Percentiles rank a stretch among this genome's conserved stretches.
Conservation (phyloP, 2,888 invertebrate genomes). For the Diarsia mendica region DNA sequence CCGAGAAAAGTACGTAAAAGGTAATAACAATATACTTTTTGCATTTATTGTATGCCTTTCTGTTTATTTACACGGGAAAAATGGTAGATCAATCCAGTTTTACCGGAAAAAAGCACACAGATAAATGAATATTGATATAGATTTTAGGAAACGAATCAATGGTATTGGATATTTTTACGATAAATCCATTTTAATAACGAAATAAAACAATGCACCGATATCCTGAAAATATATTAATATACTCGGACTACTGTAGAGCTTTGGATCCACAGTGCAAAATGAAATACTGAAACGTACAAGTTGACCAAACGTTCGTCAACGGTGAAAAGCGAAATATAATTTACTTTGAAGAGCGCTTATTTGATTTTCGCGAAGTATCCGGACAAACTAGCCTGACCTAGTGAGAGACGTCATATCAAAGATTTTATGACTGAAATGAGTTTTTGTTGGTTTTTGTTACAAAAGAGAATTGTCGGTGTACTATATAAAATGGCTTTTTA, state of each 20-base stretch:
- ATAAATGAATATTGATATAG: neutral
- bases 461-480: neutral
- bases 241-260: neutral
- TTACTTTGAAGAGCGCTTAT: constrained; percentile 31
- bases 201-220: neutral
- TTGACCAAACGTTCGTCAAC: constrained; percentile 33
- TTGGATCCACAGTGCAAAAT: neutral
- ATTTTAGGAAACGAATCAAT: neutral
- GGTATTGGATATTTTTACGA: neutral
- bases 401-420: constrained; percentile 22
- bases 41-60: neutral
- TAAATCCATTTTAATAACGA: neutral
- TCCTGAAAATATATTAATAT: neutral
- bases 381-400: constrained; percentile 25
- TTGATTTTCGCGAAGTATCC: constrained; percentile 43
- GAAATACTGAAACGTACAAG: constrained; percentile 11
- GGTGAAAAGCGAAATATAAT: constrained; percentile 27
- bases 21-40: neutral
- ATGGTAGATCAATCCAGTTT: neutral
- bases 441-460: constrained; percentile 11
- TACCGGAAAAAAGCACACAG: neutral
- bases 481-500: neutral
- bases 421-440: constrained; percentile 30
- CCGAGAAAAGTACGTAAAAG: neutral
- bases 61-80: too few relatives aligned